These are phyloP conservation scores for Perca schrenkii DNA, from an alignment of 2,113 vertebrate species.

Conservation along the genomic window DNA sequence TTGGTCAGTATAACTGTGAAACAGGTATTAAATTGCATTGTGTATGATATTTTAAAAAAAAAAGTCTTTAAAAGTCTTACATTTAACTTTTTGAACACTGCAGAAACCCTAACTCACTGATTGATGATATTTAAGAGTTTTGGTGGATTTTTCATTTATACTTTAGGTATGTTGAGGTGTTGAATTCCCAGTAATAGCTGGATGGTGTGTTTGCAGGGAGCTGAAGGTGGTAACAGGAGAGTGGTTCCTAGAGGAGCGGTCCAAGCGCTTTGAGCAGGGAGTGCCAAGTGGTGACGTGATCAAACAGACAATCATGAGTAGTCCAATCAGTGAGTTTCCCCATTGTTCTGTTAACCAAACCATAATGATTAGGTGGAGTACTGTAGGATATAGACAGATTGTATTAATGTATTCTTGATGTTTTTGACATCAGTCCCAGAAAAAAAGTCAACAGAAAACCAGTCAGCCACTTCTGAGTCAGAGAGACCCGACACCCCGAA, in stretches of 20 bases:
- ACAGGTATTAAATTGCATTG: not conserved
- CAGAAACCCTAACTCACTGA: not conserved
- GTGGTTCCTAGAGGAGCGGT: conserved; percentile 97
- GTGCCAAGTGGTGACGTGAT: conserved; percentile 89
- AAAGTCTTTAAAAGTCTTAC: not conserved
- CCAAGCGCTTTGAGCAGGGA: conserved; percentile 91
- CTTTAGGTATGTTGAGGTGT: not conserved
- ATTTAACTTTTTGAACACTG: not conserved
- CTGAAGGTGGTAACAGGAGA: conserved; percentile 94
- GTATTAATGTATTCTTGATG: not conserved
- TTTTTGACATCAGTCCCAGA: conserved; percentile 57
- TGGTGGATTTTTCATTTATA: not conserved
- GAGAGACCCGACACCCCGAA: conserved; percentile 75
- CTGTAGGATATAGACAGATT: not conserved
- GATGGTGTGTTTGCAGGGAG: conserved; percentile 83
- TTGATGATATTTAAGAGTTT: not conserved
- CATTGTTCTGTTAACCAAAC: not conserved
- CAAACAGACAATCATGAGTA: conserved; percentile 91
- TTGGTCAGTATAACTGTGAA: not conserved
- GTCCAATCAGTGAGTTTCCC: conserved; percentile 83
- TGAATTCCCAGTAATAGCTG: not conserved
- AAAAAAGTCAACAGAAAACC: conserved; percentile 56
- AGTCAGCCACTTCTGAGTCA: conserved; percentile 27
- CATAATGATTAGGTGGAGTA: not conserved
- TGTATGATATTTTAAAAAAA: no score